Conservation (phyloP, 2,797 vertebrate genomes). For the Scolopax rusticola region DNA sequence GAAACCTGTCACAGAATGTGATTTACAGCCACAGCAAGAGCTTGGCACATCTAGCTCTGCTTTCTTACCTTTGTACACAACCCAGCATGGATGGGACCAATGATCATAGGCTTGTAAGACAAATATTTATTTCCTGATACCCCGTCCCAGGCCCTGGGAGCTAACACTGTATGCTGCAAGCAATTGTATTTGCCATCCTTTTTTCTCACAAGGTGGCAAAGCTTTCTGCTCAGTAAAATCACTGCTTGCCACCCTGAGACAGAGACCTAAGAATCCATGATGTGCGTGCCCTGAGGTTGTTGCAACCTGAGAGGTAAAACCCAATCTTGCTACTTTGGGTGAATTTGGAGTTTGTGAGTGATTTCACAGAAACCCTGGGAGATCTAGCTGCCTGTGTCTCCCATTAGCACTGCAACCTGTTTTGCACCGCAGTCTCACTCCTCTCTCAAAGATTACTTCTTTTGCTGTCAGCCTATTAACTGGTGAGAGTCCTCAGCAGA, state of each 20-base stretch:
- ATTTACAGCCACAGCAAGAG: background rate
- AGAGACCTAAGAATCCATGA: background rate
- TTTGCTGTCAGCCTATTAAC: background rate
- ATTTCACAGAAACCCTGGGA: background rate
- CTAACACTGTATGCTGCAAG: background rate
- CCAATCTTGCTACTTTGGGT: background rate
- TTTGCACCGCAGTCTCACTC: background rate
- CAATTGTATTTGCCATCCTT: background rate
- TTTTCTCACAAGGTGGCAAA: background rate
- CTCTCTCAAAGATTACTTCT: background rate
- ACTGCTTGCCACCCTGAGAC: background rate
- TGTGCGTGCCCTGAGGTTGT: background rate
- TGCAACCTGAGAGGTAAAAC: background rate
- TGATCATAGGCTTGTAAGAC: background rate
- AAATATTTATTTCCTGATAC: background rate
- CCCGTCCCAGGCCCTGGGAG: background rate
- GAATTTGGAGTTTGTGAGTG: background rate
- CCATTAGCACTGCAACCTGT: background rate
- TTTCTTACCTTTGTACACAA: background rate
- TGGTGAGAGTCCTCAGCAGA: background rate
- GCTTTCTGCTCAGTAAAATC: background rate
- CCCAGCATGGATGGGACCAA: background rate
- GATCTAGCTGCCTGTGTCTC: background rate
- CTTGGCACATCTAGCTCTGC: background rate
- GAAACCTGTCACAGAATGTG: background rate